A percentile compares a stretch with the other conserved stretches of the same genome.
Evolutionary conservation across 1,140 invertebrate genomes (phyloP).

Genomic region (Magallana gigas): DNA sequence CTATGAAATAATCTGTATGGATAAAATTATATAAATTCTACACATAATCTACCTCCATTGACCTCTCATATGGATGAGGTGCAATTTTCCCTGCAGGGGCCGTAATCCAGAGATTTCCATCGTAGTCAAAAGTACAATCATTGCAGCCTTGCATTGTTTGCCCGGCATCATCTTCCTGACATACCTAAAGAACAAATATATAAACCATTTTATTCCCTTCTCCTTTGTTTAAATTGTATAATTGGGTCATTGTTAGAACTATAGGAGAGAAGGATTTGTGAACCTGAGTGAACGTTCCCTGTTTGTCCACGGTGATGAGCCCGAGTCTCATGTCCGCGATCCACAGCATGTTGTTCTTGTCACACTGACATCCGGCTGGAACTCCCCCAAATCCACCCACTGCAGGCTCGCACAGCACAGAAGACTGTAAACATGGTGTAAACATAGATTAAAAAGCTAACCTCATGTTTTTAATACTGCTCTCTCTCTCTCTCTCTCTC

Average conservation of each 20-base stretch:
- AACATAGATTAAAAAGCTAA: too few relatives aligned
- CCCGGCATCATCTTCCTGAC: constrained; percentile 65
- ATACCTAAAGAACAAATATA: constrained; percentile 50
- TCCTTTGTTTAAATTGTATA: too few relatives aligned
- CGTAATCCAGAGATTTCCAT: constrained; percentile 75
- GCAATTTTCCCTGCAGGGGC: constrained; percentile 76
- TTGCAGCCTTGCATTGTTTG: constrained; percentile 76
- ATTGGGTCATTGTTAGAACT: too few relatives aligned
- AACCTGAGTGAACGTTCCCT: constrained; percentile 72
- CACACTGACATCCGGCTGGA: constrained; percentile 76
- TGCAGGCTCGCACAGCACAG: constrained; percentile 67
- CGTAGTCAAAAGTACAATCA: constrained; percentile 75
- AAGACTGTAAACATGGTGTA: constrained; percentile 48
- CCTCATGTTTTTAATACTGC: too few relatives aligned
- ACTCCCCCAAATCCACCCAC: constrained; percentile 70
- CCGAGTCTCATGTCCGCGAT: constrained; percentile 77
- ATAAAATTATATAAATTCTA: not conserved
- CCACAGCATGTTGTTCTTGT: constrained; percentile 72
- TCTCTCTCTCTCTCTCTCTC: too few relatives aligned
- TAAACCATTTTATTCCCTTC: too few relatives aligned
- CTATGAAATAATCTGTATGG: not conserved
- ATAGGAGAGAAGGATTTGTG: too few relatives aligned
- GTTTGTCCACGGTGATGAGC: constrained; percentile 67
- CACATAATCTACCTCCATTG: constrained; percentile 65
- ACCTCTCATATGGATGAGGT: constrained; percentile 67